Percentiles rank a stretch among this genome's conserved stretches.
phyloP scores from a whole-genome alignment of 2,797 vertebrate genomes.

The Siniperca scherzeri region DNA sequence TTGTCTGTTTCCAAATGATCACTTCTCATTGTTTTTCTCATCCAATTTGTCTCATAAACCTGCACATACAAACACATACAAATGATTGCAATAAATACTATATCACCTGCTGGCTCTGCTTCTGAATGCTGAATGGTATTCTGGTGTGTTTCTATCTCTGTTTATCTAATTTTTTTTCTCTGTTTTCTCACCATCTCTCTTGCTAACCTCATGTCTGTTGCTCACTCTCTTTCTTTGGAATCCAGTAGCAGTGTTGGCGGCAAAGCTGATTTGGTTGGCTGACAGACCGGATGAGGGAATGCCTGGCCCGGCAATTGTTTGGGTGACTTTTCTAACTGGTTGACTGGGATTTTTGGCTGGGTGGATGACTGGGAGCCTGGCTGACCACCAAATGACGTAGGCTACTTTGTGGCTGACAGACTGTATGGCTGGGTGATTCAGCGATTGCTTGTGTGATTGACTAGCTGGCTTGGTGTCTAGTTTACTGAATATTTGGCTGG shows the following conservation, averaged over 20 bases:
- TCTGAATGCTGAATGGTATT: constrained; percentile 14
- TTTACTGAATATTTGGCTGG: constrained; percentile 33
- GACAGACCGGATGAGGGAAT: constrained; percentile 27
- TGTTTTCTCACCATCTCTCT: constrained; percentile 42
- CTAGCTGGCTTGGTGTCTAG: constrained; percentile 24
- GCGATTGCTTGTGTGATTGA: constrained; percentile 31
- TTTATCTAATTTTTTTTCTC: constrained; percentile 50
- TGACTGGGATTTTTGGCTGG: constrained; percentile 41
- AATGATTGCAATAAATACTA: constrained; percentile 38
- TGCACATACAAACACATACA: constrained; percentile 19
- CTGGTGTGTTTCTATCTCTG: constrained; percentile 10
- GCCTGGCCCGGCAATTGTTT: constrained; percentile 52
- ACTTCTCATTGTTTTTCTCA: constrained; percentile 26
- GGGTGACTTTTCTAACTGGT: constrained; percentile 54
- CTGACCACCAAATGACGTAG: constrained; percentile 52
- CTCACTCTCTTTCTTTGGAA: constrained; percentile 35
- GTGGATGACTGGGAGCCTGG: constrained; percentile 41
- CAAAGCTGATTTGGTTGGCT: constrained; percentile 50
- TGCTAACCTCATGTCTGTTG: constrained; percentile 27
- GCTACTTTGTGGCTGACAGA: constrained; percentile 44
- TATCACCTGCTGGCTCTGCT: constrained; percentile 50
- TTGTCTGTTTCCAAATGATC: constrained; percentile 33
- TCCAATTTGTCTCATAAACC: constrained; percentile 29
- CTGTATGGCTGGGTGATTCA: constrained; percentile 34
- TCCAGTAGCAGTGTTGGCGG: constrained; percentile 37